Base-by-base conservation (phyloP, 2,113 vertebrate genomes). In the Limnothrissa miodon region DNA sequence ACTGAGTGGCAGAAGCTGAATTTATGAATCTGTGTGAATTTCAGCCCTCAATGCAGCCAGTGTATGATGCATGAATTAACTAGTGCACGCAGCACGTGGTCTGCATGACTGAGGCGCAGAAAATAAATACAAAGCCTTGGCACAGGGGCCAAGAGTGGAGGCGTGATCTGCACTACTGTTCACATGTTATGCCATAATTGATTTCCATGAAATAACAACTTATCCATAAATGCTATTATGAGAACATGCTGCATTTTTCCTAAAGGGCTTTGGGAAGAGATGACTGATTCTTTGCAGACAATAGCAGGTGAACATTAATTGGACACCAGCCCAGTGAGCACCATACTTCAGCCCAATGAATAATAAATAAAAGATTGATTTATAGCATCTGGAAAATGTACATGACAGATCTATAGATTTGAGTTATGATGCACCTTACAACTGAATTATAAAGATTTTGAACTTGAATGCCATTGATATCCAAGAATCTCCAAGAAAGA, bases 221-320 rank as follows among this genome's bases (percentile, higher is more conserved):
- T 74, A 45, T 45, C 62, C 81, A 82, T 45, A 82, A 74, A 36
- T 25, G 66, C 36, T 74, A 74, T 82, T 70, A 29, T 48, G 81
- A 46, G 44, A 70, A 81, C 39, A 59, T 81, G 56, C 39, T 39
- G 56, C 39, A 23, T 70, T 11, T n/a, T 74, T 74, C 66, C 48
- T 59, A 81, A 81, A 44, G 80, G 80, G 36, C n/a, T 53, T 56
- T 62, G 66, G 36, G 15, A 36, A 74, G 66, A 74, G 66, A 74
- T 19, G 66, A 74, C 66, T 36, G 66, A 74, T 74, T 74, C 66
- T 74, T 74, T 6, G 33, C 66, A 74, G 66, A 74, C 29, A 74
- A 74, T 74, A 36, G 10, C 29, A 74, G 66, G 66, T 74, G 66
- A 74, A 74, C 66, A 74, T 74, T 36, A 74, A 74, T 74, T 74